A percentile compares a stretch with the other conserved stretches of the same genome.
phyloP scores from a whole-genome alignment of 1,140 invertebrate species.

The Sarcophaga peregrina region DNA sequence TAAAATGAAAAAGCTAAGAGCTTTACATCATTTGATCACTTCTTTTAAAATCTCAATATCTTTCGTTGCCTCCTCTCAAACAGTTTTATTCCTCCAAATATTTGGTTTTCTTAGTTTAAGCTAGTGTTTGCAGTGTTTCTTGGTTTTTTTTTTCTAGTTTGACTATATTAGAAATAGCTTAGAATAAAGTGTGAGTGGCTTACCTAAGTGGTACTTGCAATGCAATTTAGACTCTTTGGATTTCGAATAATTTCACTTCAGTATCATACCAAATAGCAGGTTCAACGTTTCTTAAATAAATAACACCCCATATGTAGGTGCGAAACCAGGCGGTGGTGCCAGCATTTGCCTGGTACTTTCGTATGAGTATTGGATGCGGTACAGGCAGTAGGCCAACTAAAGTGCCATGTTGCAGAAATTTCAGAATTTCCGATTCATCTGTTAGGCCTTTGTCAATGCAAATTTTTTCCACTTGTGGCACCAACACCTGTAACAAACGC shows the following conservation, averaged over 20 bases:
- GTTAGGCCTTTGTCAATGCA: conserved; percentile 99
- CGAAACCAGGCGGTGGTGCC: conserved; percentile 99
- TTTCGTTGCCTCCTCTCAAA: too few relatives aligned
- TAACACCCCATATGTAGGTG: conserved; percentile 99
- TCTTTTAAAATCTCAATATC: too few relatives aligned
- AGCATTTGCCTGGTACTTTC: conserved; percentile 98
- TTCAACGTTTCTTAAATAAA: conserved; percentile 98
- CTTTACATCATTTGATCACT: too few relatives aligned
- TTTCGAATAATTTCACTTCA: conserved; percentile 98
- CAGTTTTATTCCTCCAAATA: too few relatives aligned
- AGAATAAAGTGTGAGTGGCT: too few relatives aligned
- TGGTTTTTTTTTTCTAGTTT: neutral
- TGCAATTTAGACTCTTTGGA: conserved; percentile 81
- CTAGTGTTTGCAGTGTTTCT: neutral
- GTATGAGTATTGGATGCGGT: conserved; percentile 98
- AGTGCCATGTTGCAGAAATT: conserved; percentile 98
- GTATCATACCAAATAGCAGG: conserved; percentile 99
- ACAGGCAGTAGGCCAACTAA: conserved; percentile 97
- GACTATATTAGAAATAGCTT: neutral
- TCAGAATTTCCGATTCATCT: conserved; percentile 98
- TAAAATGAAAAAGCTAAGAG: too few relatives aligned
- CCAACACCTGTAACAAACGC: conserved; percentile 96
- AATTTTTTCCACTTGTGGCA: conserved; percentile 99
- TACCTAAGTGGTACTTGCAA: too few relatives aligned
- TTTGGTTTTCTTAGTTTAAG: too few relatives aligned